Evolutionary conservation across 2,888 invertebrate species (phyloP).

Genomic region (Sminthurides aquaticus): DNA sequence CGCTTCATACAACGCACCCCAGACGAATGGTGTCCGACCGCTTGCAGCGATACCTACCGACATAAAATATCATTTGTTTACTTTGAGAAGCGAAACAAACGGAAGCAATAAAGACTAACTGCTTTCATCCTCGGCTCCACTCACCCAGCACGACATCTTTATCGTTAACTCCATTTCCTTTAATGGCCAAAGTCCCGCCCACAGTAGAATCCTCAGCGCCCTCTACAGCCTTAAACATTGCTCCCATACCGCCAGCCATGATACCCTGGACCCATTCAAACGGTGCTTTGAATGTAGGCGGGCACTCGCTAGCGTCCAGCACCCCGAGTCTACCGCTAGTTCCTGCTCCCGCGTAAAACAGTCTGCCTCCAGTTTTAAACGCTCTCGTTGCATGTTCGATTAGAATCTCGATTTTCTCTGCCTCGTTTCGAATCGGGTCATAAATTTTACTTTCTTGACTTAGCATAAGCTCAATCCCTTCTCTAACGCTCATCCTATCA

Average conservation of each 20-base stretch:
- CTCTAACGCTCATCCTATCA: conserved; percentile 29
- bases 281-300: conserved; percentile 35
- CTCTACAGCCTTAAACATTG: conserved; percentile 34
- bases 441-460: conserved; percentile 34
- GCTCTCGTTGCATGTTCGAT: conserved; percentile 26
- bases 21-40: conserved; percentile 41
- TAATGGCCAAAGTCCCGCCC: conserved; percentile 31
- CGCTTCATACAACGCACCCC: conserved; percentile 38
- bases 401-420: conserved; percentile 25
- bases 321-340: conserved; percentile 43
- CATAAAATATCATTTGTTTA: background rate
- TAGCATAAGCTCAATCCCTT: conserved; percentile 38
- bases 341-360: conserved; percentile 43
- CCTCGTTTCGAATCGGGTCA: conserved; percentile 28
- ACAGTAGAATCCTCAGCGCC: conserved; percentile 39
- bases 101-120: too few relatives aligned
- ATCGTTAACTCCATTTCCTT: conserved; percentile 21
- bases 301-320: conserved; percentile 42
- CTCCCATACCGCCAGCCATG: conserved; percentile 35
- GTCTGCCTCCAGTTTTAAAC: conserved; percentile 36
- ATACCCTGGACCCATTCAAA: conserved; percentile 39
- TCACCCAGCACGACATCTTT: conserved; percentile 40
- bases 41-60: conserved; percentile 42
- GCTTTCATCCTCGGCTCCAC: too few relatives aligned
- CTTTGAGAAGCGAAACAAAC: too few relatives aligned